Evolutionary conservation across 2,113 vertebrate species (phyloP).

Genomic region (Rhinoderma darwinii): DNA sequence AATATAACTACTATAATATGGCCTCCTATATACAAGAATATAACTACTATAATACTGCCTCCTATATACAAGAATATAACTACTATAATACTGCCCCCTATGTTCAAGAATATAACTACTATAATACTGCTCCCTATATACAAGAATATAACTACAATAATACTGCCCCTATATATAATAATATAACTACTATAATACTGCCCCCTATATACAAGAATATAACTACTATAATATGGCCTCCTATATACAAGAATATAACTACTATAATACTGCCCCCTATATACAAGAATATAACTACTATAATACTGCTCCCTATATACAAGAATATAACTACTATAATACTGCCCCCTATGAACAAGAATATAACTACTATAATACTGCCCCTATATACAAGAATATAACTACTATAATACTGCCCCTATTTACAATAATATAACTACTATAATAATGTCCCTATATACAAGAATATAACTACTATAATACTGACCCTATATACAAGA

Average conservation of each 20-base stretch:
- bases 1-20: constrained; percentile 3
- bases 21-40: neutral
- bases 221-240: neutral
- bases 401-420: constrained; percentile 12
- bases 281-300: too few relatives aligned
- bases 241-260: constrained; percentile 12
- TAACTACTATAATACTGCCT: neutral
- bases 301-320: neutral
- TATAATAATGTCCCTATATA: too few relatives aligned
- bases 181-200: too few relatives aligned
- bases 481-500: too few relatives aligned
- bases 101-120: too few relatives aligned
- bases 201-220: too few relatives aligned
- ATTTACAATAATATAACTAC: too few relatives aligned
- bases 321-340: constrained; percentile 8
- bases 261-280: neutral
- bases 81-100: constrained; percentile 21
- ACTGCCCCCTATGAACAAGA: neutral
- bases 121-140: too few relatives aligned
- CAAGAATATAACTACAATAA: too few relatives aligned
- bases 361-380: constrained; percentile 4
- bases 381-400: neutral
- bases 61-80: neutral
- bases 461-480: too few relatives aligned
- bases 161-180: too few relatives aligned